Evolutionary conservation across 1,140 invertebrate species (phyloP).

Genomic region (Drosophila navojoa): DNA sequence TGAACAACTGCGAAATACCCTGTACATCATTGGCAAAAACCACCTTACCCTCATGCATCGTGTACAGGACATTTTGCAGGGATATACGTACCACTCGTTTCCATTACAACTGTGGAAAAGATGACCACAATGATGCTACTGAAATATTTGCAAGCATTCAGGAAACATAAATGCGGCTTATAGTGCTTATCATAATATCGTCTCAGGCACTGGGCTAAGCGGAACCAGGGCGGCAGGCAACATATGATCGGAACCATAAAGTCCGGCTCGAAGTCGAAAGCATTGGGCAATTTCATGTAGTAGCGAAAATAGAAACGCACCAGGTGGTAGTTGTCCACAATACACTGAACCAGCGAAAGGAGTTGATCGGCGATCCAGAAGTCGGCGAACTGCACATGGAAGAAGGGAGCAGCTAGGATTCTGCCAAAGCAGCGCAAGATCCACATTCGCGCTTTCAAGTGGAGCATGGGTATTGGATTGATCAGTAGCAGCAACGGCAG

Average conservation of each 20-base stretch:
- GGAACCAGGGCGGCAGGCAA: conserved; percentile 92
- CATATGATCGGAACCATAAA: conserved; percentile 86
- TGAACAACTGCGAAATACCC: no score
- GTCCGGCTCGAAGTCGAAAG: conserved; percentile 43
- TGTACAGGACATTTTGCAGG: background rate
- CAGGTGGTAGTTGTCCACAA: conserved; percentile 90
- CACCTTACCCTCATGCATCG: no score
- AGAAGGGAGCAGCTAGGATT: conserved; percentile 91
- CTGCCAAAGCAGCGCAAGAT: conserved; percentile 84
- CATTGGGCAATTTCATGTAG: background rate
- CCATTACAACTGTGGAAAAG: conserved; percentile 78
- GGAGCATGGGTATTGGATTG: conserved; percentile 87
- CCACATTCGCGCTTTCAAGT: conserved; percentile 85
- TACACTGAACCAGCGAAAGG: conserved; percentile 90
- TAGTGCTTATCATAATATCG: conserved; percentile 86
- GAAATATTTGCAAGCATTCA: conserved; percentile 94
- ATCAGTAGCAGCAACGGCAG: conserved; percentile 86
- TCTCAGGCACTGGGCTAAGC: conserved; percentile 92
- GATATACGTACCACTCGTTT: conserved; percentile 37
- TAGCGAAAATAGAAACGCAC: conserved; percentile 49
- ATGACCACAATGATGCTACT: conserved; percentile 90
- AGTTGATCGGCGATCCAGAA: conserved; percentile 97
- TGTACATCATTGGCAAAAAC: no score
- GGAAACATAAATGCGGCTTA: conserved; percentile 87
- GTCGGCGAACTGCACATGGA: conserved; percentile 93